Evolutionary conservation across 2,797 vertebrate species (phyloP).

Genomic region (Tokudaia muenninki): DNA sequence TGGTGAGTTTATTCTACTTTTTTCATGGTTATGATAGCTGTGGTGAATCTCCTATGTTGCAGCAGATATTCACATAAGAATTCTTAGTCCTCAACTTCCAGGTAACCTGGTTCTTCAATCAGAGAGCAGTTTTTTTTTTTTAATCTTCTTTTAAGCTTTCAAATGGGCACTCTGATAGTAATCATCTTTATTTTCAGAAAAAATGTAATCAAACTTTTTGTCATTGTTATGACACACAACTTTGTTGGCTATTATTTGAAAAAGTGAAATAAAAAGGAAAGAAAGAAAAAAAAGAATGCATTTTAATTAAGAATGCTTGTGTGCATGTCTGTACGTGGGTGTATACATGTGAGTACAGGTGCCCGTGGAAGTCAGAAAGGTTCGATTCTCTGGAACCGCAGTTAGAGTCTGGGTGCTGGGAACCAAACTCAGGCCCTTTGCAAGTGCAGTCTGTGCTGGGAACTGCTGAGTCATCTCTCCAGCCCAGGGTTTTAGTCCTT

Average conservation of each 20-base stretch:
- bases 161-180: background rate
- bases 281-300: background rate
- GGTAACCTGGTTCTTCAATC: background rate
- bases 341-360: background rate
- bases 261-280: background rate
- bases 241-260: constrained; percentile 16
- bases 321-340: background rate
- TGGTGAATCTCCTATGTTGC: background rate
- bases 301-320: background rate
- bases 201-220: constrained; percentile 13
- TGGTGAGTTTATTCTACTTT: background rate
- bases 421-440: background rate
- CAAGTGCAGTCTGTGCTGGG: background rate
- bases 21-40: background rate
- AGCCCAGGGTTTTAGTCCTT: background rate
- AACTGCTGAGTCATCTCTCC: background rate
- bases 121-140: background rate
- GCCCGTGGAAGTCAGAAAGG: background rate
- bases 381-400: background rate
- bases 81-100: background rate
- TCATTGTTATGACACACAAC: background rate
- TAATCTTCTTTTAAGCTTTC: background rate
- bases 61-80: background rate
- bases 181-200: constrained; percentile 55
- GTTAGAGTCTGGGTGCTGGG: background rate